phyloP scores from a whole-genome alignment of 2,113 vertebrate genomes.

The Heloderma charlesbogerti region DNA sequence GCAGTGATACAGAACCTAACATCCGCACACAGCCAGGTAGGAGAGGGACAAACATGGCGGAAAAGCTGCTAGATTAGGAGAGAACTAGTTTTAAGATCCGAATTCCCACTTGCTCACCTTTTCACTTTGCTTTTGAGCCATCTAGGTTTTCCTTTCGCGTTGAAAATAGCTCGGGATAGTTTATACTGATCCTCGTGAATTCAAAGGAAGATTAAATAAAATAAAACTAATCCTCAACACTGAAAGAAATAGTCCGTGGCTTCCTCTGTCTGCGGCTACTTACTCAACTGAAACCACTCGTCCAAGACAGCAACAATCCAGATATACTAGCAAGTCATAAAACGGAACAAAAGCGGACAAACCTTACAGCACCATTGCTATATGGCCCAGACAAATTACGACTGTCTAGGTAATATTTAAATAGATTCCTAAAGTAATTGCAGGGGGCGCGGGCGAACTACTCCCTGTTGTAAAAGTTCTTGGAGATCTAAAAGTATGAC shows the following conservation, averaged over 20 bases:
- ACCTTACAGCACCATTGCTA: constrained; percentile 89
- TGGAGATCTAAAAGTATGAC: constrained; percentile 80
- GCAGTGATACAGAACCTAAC: constrained; percentile 17
- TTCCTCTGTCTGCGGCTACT: constrained; percentile 86
- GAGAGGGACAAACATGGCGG: neutral
- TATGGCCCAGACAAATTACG: constrained; percentile 88
- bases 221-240: constrained; percentile 56
- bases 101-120: constrained; percentile 69
- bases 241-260: constrained; percentile 77
- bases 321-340: constrained; percentile 98
- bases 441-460: constrained; percentile 79
- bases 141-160: constrained; percentile 48
- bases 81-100: neutral
- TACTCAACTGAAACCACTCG: constrained; percentile 90
- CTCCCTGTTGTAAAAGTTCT: constrained; percentile 87
- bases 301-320: constrained; percentile 94
- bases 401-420: constrained; percentile 91
- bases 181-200: constrained; percentile 28
- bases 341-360: constrained; percentile 98
- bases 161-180: neutral
- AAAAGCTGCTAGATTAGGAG: neutral
- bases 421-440: constrained; percentile 91
- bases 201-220: constrained; percentile 19
- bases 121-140: constrained; percentile 64
- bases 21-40: constrained; percentile 53